Percentiles rank a stretch among this genome's conserved stretches.
phyloP scores from a whole-genome alignment of 2,797 vertebrate species.

The Rachycentron canadum region DNA sequence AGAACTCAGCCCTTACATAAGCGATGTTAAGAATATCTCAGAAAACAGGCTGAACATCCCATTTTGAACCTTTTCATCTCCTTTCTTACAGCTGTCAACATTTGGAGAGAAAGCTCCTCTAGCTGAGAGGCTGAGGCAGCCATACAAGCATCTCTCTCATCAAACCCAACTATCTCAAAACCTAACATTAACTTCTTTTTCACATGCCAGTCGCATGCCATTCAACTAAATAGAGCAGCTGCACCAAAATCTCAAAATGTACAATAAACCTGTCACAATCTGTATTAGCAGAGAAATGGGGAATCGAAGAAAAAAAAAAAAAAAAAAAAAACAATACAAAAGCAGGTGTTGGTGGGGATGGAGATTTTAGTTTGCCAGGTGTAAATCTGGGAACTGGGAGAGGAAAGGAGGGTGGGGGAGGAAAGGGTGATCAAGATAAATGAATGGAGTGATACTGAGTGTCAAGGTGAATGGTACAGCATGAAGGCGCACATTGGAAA shows the following conservation, averaged over 20 bases:
- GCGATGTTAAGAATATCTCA: constrained; percentile 71
- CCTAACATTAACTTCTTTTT: constrained; percentile 55
- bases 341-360: constrained; percentile 51
- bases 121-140: constrained; percentile 44
- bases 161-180: constrained; percentile 57
- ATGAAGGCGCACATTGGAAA: constrained; percentile 31
- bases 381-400: constrained; percentile 51
- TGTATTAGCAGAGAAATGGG: constrained; percentile 31
- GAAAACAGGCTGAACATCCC: constrained; percentile 67
- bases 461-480: constrained; percentile 63
- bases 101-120: constrained; percentile 57
- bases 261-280: constrained; percentile 59
- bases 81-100: constrained; percentile 75
- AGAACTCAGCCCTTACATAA: constrained; percentile 66
- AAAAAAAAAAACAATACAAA: constrained; percentile 42
- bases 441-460: constrained; percentile 53
- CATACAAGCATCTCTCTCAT: constrained; percentile 54
- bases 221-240: constrained; percentile 51
- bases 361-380: constrained; percentile 53
- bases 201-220: constrained; percentile 42
- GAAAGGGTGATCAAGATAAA: constrained; percentile 44
- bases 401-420: constrained; percentile 22
- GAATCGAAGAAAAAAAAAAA: constrained; percentile 24
- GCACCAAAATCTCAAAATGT: constrained; percentile 43
- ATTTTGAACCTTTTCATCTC: constrained; percentile 74